phyloP scores from a whole-genome alignment of 2,797 vertebrate genomes.

The Vultur gryphus region DNA sequence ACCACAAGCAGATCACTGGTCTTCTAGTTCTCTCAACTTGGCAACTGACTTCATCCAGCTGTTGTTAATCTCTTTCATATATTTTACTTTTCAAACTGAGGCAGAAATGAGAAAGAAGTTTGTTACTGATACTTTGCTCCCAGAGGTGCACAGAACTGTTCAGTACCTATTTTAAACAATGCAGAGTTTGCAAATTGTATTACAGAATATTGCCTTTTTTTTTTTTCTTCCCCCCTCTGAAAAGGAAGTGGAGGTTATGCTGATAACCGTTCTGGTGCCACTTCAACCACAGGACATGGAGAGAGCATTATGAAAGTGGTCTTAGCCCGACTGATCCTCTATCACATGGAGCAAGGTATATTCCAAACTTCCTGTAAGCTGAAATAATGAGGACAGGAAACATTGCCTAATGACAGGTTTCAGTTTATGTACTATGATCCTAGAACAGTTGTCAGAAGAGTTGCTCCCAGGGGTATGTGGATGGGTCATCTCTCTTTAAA shows the following conservation, averaged over 20 bases:
- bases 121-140: not conserved
- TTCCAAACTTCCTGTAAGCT: not conserved
- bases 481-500: not conserved
- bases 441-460: not conserved
- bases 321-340: conserved; percentile 86
- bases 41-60: not conserved
- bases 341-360: conserved; percentile 92
- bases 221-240: not conserved
- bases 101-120: not conserved
- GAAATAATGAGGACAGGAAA: not conserved
- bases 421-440: not conserved
- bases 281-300: conserved; percentile 92
- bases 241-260: conserved; percentile 92
- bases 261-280: conserved; percentile 85
- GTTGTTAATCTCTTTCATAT: not conserved
- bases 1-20: not conserved
- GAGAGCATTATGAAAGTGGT: conserved; percentile 94
- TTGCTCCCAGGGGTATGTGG: not conserved
- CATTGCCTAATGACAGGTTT: not conserved
- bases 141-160: not conserved
- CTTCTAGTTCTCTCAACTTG: not conserved
- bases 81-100: not conserved
- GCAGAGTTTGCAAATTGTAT: not conserved
- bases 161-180: not conserved
- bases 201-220: not conserved